Evolutionary conservation across 2,797 vertebrate genomes (phyloP).

Genomic region (Sphaeramia orbicularis): DNA sequence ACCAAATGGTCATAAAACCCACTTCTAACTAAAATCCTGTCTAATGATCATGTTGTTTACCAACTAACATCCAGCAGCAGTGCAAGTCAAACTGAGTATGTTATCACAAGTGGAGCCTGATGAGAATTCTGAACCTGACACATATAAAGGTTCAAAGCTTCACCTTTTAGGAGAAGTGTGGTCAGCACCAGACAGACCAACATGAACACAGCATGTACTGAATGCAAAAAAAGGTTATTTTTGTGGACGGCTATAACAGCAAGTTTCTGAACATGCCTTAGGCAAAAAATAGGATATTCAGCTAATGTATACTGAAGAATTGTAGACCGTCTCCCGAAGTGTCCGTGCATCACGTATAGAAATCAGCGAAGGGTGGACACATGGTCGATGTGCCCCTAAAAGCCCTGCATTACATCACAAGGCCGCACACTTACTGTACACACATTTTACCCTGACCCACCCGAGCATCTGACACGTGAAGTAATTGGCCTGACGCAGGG

Average conservation of each 20-base stretch:
- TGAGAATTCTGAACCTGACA: background rate
- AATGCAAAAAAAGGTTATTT: conserved; percentile 22
- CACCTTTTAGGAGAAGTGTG: conserved; percentile 19
- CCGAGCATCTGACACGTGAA: conserved; percentile 15
- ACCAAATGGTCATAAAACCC: background rate
- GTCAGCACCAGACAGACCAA: conserved; percentile 27
- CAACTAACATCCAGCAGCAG: too few relatives aligned
- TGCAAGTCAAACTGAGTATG: conserved; percentile 1
- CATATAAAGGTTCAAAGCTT: conserved; percentile 14
- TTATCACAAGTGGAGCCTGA: conserved; percentile 23
- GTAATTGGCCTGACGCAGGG: conserved; percentile 48
- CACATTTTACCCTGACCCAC: conserved; percentile 4
- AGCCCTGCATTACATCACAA: background rate
- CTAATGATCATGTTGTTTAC: too few relatives aligned
- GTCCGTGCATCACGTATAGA: conserved; percentile 16
- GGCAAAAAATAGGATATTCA: conserved; percentile 42
- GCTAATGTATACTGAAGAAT: conserved; percentile 22
- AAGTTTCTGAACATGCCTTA: conserved; percentile 43
- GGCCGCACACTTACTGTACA: background rate
- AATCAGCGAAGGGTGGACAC: conserved; percentile 2
- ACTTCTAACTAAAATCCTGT: too few relatives aligned
- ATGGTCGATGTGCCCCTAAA: too few relatives aligned
- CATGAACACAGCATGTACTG: conserved; percentile 25
- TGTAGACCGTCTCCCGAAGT: conserved; percentile 3
- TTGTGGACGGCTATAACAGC: conserved; percentile 13